These are phyloP conservation scores for Dyspetes luteomarginatus DNA, from an alignment of 2,888 invertebrate genomes.

Conservation along the genomic window DNA sequence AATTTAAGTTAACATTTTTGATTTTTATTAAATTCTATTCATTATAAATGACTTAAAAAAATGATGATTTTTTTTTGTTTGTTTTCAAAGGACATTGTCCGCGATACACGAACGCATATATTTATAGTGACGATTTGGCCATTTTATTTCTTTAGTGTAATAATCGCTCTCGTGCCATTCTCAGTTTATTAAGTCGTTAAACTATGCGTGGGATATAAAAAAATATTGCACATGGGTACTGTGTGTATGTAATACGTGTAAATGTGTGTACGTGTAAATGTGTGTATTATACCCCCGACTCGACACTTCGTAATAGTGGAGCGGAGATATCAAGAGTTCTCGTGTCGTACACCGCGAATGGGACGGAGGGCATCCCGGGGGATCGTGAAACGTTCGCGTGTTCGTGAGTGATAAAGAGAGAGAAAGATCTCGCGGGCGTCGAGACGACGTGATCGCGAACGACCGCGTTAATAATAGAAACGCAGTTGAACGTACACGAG, in stretches of 20 bases:
- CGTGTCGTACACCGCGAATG: slow-evolving; percentile 7
- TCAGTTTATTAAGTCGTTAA: slow-evolving; percentile 48
- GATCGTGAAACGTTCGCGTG: slow-evolving; percentile 23
- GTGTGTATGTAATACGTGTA: slow-evolving; percentile 3
- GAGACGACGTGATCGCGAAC: slow-evolving; percentile 53
- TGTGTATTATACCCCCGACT: not conserved
- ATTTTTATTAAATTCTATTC: no score
- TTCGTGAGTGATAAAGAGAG: slow-evolving; percentile 11
- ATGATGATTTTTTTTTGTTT: no score
- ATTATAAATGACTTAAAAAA: no score
- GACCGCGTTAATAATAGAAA: slow-evolving; percentile 64
- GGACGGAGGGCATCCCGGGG: slow-evolving; percentile 37
- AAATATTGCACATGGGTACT: not conserved
- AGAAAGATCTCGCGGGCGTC: slow-evolving; percentile 49
- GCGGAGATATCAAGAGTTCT: slow-evolving; percentile 55
- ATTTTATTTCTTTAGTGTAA: slow-evolving; percentile 21
- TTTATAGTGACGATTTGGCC: not conserved
- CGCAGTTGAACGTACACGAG: slow-evolving; percentile 59
- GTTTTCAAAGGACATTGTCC: not conserved
- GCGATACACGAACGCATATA: no score
- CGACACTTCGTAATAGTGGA: slow-evolving; percentile 42
- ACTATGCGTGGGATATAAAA: slow-evolving; percentile 56
- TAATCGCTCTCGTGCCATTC: slow-evolving; percentile 22
- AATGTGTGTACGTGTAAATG: not conserved
- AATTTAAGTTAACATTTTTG: no score